Evolutionary conservation across 2,888 invertebrate genomes (phyloP).

Genomic region (Erebia ligea): DNA sequence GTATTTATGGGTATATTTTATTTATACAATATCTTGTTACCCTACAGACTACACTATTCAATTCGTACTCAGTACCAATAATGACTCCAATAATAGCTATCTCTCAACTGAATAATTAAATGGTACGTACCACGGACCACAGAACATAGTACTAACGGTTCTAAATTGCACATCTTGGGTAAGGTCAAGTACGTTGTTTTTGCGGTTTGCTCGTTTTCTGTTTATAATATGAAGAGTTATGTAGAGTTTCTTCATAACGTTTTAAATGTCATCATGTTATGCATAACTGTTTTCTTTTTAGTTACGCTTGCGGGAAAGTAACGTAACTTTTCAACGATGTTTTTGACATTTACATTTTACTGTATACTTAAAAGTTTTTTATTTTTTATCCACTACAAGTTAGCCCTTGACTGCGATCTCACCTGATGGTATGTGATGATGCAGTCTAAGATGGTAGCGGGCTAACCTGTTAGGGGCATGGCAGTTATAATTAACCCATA

Average conservation of each 20-base stretch:
- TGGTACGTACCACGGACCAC: background rate
- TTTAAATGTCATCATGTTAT: slow-evolving; percentile 20
- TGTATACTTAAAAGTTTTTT: too few relatives aligned
- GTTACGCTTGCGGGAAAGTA: background rate
- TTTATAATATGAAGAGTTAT: background rate
- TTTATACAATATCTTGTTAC: background rate
- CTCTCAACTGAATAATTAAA: background rate
- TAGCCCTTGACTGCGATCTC: too few relatives aligned
- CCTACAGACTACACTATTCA: background rate
- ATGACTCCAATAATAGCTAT: background rate
- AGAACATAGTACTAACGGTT: slow-evolving; percentile 16
- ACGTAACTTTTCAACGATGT: slow-evolving; percentile 7
- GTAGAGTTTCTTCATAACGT: background rate
- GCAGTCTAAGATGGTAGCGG: too few relatives aligned
- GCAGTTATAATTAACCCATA: too few relatives aligned
- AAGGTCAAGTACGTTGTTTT: slow-evolving; percentile 35
- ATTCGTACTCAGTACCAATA: slow-evolving; percentile 4
- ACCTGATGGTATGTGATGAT: too few relatives aligned
- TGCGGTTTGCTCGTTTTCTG: slow-evolving; percentile 5
- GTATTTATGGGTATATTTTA: too few relatives aligned
- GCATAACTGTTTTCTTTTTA: slow-evolving; percentile 3
- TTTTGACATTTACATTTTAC: slow-evolving; percentile 4
- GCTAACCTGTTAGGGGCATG: too few relatives aligned
- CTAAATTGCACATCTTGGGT: slow-evolving; percentile 28
- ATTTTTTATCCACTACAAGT: too few relatives aligned